Base-by-base conservation (phyloP, 2,797 vertebrate genomes). In the Clarias fuscus region DNA sequence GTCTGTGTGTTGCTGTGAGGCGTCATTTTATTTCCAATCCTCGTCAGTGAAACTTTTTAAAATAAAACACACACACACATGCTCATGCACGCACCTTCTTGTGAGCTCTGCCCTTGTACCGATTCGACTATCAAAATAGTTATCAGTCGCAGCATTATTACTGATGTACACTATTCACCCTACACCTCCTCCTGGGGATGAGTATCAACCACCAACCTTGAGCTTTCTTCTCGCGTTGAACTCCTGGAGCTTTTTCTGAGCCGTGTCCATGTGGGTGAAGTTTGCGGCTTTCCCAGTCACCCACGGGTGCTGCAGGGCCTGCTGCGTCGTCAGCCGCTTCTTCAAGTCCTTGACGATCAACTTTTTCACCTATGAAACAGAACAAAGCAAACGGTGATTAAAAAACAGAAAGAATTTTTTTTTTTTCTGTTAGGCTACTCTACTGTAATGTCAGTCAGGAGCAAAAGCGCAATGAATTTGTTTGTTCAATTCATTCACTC, bases 161-260 rank as follows among this genome's bases (percentile, higher is more conserved):
- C 6, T 4, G 71, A 58, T 15, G 13, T 24, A 70, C 17, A 77
- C 17, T 27, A n/a, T 65, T 48, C n/a, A 65, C 37, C 17, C 24
- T 1, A 43, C 18, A n/a, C 24, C 0, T 43, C 33, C 14, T 48
- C 1, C 40, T 72, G 71, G 62, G 43, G 20, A 40, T 48, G 43
- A 82, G 76, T n/a, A n/a, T 61, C 58, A 13, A 48, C 48, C 11
- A 53, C 82, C 48, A 58, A 96, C 97, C 95, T 97, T 97, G 77
- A 97, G 96, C 92, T 97, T 97, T 91, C 97, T 95, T 22, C 96
- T 93, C 24, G 96, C 97, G 88, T 97, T 97, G 93, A 97, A 97
- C 91, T 97, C 97, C 88, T 96, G 96, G 72, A 97, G 96, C 91
- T 97, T 97, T 95, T 96, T 97, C 85, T 97, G 96, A 79, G 96